phyloP scores from a whole-genome alignment of 2,888 invertebrate species.

The Odontomyia ornata region DNA sequence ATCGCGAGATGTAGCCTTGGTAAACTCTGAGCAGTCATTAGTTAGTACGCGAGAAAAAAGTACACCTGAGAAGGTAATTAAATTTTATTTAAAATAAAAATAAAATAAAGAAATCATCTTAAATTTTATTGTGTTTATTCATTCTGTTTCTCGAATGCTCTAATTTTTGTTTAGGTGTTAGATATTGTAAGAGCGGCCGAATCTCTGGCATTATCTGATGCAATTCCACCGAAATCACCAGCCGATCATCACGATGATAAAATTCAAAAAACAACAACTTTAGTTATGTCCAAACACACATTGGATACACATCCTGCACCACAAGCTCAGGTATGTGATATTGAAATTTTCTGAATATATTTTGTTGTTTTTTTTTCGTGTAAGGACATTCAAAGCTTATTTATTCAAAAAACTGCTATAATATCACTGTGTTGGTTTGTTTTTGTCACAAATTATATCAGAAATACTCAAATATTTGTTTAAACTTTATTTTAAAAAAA shows the following conservation, averaged over 20 bases:
- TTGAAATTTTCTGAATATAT: conserved; percentile 43
- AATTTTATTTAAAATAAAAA: too few species aligned
- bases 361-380: background rate
- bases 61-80: conserved; percentile 78
- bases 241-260: conserved; percentile 70
- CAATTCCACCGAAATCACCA: conserved; percentile 78
- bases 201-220: conserved; percentile 72
- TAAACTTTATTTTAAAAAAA: background rate
- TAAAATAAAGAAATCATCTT: too few species aligned
- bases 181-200: conserved; percentile 92
- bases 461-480: background rate
- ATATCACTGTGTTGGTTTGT: background rate
- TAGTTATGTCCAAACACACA: conserved; percentile 94
- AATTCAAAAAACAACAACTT: conserved; percentile 86
- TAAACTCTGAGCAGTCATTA: conserved; percentile 60
- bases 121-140: too few species aligned
- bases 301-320: conserved; percentile 68
- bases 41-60: conserved; percentile 77
- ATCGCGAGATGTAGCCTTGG: conserved; percentile 56
- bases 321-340: conserved; percentile 65
- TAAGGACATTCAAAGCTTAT: background rate
- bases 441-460: background rate
- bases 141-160: background rate
- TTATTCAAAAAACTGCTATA: background rate
- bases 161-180: conserved; percentile 70